phyloP scores from a whole-genome alignment of 2,797 vertebrate species.

The Enoplosus armatus region DNA sequence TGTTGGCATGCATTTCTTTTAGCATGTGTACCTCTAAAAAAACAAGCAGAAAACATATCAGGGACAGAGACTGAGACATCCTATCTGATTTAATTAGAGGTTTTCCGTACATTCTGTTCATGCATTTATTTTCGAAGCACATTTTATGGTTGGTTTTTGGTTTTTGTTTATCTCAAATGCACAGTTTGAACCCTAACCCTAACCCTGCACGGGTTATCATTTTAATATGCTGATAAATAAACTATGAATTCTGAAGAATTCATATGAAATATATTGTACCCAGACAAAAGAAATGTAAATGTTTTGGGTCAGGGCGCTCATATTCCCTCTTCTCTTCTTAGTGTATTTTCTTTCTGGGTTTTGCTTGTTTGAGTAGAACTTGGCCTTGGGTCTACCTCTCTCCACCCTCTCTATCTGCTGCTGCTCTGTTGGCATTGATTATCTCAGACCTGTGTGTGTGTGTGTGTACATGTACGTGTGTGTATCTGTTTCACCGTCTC shows the following conservation, averaged over 20 bases:
- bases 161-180: constrained; percentile 9
- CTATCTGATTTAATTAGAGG: constrained; percentile 34
- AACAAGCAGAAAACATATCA: constrained; percentile 16
- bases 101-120: constrained; percentile 17
- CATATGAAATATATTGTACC: constrained; percentile 18
- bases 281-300: constrained; percentile 49
- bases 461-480: constrained; percentile 25
- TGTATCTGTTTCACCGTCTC: constrained; percentile 58
- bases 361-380: constrained; percentile 64
- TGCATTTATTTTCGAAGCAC: constrained; percentile 19
- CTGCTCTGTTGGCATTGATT: constrained; percentile 78
- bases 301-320: constrained; percentile 27
- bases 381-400: constrained; percentile 57
- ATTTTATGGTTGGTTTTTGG: too few species aligned
- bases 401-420: constrained; percentile 58
- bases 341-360: constrained; percentile 51
- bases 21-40: constrained; percentile 9
- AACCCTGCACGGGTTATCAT: constrained; percentile 11
- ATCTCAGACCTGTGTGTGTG: constrained; percentile 59
- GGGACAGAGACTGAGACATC: constrained; percentile 5
- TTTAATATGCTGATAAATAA: constrained; percentile 43
- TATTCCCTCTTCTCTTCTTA: constrained; percentile 24
- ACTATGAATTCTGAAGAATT: constrained; percentile 16
- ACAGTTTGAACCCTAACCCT: too few species aligned
- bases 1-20: constrained; percentile 38